These are phyloP conservation scores for Mormyrus proboscirostris DNA, from an alignment of 2,797 vertebrate genomes.

Conservation along the genomic window DNA sequence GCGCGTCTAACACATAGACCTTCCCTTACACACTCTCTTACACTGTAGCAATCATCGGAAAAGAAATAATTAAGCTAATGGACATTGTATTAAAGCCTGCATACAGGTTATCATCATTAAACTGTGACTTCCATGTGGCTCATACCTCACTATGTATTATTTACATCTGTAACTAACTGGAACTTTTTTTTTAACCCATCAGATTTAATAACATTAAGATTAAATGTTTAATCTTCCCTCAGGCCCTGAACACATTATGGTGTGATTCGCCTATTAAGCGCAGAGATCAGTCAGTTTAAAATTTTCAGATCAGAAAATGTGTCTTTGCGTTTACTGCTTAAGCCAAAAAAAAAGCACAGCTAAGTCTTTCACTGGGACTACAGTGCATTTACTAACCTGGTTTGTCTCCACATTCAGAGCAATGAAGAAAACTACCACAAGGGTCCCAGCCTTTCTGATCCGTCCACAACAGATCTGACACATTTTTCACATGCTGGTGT, in stretches of 20 bases:
- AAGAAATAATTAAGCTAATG: constrained; percentile 5
- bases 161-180: background rate
- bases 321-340: background rate
- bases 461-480: background rate
- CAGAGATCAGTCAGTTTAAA: background rate
- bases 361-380: background rate
- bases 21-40: background rate
- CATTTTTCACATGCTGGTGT: background rate
- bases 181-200: background rate
- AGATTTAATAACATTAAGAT: constrained; percentile 3
- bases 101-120: background rate
- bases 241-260: constrained; percentile 2
- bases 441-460: background rate
- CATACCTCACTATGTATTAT: background rate
- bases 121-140: background rate
- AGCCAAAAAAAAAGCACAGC: background rate
- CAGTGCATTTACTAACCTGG: background rate
- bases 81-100: background rate
- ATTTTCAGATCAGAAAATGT: constrained; percentile 4
- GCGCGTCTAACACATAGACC: background rate
- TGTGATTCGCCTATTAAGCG: background rate
- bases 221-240: constrained; percentile 15
- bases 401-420: background rate
- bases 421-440: background rate
- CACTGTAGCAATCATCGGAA: background rate